A percentile compares a stretch with the other conserved stretches of the same genome.
These are phyloP conservation scores for Lophura swinhoii DNA, from an alignment of 2,797 vertebrate species.

Conservation along the genomic window DNA sequence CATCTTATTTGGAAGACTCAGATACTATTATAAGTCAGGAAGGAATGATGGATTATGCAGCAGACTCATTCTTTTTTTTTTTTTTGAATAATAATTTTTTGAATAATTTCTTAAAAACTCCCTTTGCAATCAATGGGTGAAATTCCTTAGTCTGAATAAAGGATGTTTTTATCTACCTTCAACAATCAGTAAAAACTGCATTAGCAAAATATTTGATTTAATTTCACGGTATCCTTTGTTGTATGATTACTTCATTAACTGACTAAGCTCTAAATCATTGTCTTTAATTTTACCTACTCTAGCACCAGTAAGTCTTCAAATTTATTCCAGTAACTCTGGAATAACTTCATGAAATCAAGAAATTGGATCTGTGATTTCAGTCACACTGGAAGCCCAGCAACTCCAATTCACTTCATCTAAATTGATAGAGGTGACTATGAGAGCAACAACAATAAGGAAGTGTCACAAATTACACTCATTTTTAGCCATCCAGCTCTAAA, in stretches of 20 bases:
- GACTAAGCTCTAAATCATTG: neutral
- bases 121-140: neutral
- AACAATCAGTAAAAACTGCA: neutral
- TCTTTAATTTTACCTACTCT: neutral
- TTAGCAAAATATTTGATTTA: neutral
- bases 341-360: neutral
- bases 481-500: neutral
- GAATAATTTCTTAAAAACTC: neutral
- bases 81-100: too few species aligned
- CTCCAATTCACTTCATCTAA: neutral
- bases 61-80: neutral
- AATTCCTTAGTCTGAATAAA: neutral
- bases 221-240: neutral
- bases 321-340: neutral
- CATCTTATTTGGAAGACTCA: neutral
- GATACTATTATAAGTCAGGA: neutral
- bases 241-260: neutral
- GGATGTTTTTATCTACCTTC: neutral
- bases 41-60: neutral
- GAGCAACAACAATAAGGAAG: neutral
- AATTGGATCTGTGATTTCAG: neutral
- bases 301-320: neutral
- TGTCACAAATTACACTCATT: neutral
- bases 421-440: neutral
- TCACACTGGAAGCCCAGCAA: neutral